Base-by-base conservation (phyloP, 1,140 invertebrate genomes). In the Aphaenogaster rudis region DNA sequence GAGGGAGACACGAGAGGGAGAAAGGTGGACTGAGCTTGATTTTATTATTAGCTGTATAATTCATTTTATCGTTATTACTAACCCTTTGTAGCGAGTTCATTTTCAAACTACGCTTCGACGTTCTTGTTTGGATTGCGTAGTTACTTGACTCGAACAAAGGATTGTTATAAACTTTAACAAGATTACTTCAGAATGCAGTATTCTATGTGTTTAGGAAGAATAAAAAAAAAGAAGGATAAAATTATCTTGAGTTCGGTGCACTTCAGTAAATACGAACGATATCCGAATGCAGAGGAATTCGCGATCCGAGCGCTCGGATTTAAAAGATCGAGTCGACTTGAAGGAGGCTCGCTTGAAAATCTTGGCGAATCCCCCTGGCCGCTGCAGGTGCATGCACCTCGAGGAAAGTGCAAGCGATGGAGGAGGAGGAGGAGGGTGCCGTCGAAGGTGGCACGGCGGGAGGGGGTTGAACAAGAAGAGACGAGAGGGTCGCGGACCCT, bases 1-100 rank as follows among this genome's bases (percentile, higher is more conserved):
- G 28, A 28, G 63, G 15, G 21, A 8, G n/a, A 42, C 28, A 42
- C 28, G 36, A 17, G 4, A n/a, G 9, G 33, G 36, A n/a, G 15
- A 9, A 11, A 33, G 66, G 21, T 28, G 66, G 42, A 33, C 28
- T 28, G 42, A 17, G 63, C 80, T 84, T 84, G 72, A 76, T 84
- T 84, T 84, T 84, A 84, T 84, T 84, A 76, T 76, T 84, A 74
- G 61, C 69, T 84, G 69, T 74, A 76, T 76, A 84, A 84, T 84
- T 84, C 54, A 76, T 50, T 84, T 76, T 74, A 74, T 74, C 42
- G 13, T 84, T 84, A 84, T 76, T 74, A 81, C 67, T 71, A 84
- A 84, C 80, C 80, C 69, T 84, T 84, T 84, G 54, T 74, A 61
- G 13, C n/a, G 78, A 64, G 11, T 33, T 39, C 52, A 82, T 59